Evolutionary conservation across 2,888 invertebrate genomes (phyloP), one percentile per base, ranked within the genome.

Genomic region (Agonum fuliginosum): DNA sequence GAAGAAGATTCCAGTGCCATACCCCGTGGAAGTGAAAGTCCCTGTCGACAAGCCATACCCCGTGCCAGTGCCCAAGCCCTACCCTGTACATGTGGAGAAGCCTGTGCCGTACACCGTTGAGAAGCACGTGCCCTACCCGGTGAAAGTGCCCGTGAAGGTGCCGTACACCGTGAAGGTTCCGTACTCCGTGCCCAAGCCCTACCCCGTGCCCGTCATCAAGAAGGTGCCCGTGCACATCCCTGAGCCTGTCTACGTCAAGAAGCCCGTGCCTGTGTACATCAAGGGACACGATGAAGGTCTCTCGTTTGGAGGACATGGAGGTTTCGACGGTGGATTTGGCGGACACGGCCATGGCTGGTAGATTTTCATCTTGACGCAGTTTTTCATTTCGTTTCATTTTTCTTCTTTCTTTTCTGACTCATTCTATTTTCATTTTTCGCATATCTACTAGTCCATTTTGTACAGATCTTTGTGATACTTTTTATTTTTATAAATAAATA

Each of bases 31-130:
- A 41, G 85, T 89, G 70, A 80, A 86, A 6, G 87, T 89, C 41
- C 88, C 89, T 72, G 89, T 89, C 37, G 88, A 89, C 80, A 87
- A 87, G 79, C 88, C 88, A 6, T 86, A 86, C 80, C 85, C 87
- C 48, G 86, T 86, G 19, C 83, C 83, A 78, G 85, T 91, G 0
- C 88, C 88, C 0, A 88, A 88, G 22, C 90, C 90, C 0, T 84
- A 85, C 78, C 85, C 86, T 78, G 89, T 90, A 0, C 85, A 88
- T 0, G 88, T 90, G 0, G 89, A 89, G 77, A 86, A 88, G 73
- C 89, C 89, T 1, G 88, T 90, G 48, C 88, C 89, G 1, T 87
- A 88, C 37, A 89, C 88, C 1, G 89, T 90, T 1, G 87, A 90
- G 1, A 90, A 89, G 79, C 89, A 89, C 0, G 89, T 90, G 0